phyloP scores from a whole-genome alignment of 2,797 vertebrate genomes.

The Acrossocheilus fasciatus region DNA sequence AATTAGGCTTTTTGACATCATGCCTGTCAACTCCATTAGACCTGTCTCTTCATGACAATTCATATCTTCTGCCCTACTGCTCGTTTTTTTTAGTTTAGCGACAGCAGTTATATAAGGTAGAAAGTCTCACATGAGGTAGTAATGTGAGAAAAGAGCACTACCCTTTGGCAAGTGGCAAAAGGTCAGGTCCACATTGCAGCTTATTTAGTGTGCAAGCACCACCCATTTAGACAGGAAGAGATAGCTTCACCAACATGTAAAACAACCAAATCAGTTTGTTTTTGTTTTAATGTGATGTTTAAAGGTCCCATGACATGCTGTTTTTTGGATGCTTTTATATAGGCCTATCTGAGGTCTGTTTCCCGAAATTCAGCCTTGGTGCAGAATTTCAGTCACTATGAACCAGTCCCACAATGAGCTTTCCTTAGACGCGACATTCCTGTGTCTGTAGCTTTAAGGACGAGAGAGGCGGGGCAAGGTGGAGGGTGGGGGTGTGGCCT shows the following conservation, averaged over 20 bases:
- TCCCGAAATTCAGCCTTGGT: too few relatives aligned
- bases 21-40: conserved; percentile 14
- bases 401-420: too few relatives aligned
- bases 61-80: conserved; percentile 2
- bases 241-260: neutral
- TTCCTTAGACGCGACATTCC: too few relatives aligned
- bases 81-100: neutral
- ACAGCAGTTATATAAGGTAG: neutral
- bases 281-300: neutral
- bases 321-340: too few relatives aligned
- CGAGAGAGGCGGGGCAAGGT: too few relatives aligned
- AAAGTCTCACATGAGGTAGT: conserved; percentile 3
- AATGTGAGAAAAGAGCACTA: neutral
- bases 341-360: too few relatives aligned
- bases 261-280: conserved; percentile 1
- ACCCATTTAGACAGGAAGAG: neutral
- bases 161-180: neutral
- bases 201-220: neutral
- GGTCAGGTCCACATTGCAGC: neutral
- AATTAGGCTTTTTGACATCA: conserved; percentile 22
- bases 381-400: too few relatives aligned
- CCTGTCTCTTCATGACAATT: neutral
- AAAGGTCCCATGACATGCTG: too few relatives aligned
- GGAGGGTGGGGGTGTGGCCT: too few relatives aligned
- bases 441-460: too few relatives aligned